phyloP scores from a whole-genome alignment of 2,888 invertebrate species.

The Caenorhabditis sinica region DNA sequence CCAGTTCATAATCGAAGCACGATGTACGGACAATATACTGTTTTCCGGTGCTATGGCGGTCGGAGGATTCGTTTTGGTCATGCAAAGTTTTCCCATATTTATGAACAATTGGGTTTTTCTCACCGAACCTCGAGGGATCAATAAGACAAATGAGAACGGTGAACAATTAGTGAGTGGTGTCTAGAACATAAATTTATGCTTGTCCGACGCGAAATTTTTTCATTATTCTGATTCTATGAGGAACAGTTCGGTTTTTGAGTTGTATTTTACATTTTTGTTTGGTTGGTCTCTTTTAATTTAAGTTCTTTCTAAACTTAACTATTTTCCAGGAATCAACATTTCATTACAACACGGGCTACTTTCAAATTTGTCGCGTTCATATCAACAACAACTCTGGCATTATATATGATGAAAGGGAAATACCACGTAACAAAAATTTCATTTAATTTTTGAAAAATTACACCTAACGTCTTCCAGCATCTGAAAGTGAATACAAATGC shows the following conservation, averaged over 20 bases:
- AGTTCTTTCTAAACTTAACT: background rate
- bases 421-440: slow-evolving; percentile 61
- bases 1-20: slow-evolving; percentile 74
- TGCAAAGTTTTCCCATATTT: slow-evolving; percentile 76
- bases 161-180: slow-evolving; percentile 73
- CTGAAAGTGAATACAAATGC: slow-evolving; percentile 73
- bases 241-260: no score
- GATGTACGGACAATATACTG: slow-evolving; percentile 77
- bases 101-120: slow-evolving; percentile 81
- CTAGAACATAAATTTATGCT: slow-evolving; percentile 6
- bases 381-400: slow-evolving; percentile 70
- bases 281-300: background rate
- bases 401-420: slow-evolving; percentile 70
- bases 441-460: background rate
- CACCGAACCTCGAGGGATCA: slow-evolving; percentile 81
- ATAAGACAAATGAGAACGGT: slow-evolving; percentile 81
- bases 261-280: background rate
- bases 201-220: no score
- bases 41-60: slow-evolving; percentile 71
- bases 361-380: slow-evolving; percentile 80
- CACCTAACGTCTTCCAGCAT: slow-evolving; percentile 42
- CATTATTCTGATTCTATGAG: no score
- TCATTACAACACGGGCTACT: slow-evolving; percentile 81
- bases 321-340: slow-evolving; percentile 70
- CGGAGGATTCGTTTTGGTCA: slow-evolving; percentile 69